Conservation (phyloP, 1,140 invertebrate genomes). For the Lepidurus apus region DNA sequence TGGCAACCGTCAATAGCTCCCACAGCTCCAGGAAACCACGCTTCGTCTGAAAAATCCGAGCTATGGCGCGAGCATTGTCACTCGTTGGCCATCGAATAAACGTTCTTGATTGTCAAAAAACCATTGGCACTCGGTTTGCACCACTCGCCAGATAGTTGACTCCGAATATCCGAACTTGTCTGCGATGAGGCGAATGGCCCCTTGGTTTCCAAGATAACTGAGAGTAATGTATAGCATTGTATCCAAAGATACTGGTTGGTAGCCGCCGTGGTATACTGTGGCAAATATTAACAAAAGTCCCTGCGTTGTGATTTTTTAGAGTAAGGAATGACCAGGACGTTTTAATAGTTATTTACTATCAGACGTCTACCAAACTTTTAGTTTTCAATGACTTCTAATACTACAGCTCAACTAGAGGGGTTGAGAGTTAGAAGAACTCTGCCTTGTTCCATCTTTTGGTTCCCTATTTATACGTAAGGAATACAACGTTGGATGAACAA, state of each 20-base stretch:
- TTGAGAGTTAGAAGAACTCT: too few species aligned
- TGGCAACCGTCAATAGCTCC: slow-evolving; percentile 30
- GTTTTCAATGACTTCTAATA: too few species aligned
- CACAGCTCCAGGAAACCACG: slow-evolving; percentile 25
- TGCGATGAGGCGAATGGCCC: neutral
- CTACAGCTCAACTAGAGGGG: too few species aligned
- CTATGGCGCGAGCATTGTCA: neutral
- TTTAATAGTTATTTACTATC: too few species aligned
- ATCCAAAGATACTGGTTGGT: neutral
- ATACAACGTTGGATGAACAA: too few species aligned
- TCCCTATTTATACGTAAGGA: too few species aligned
- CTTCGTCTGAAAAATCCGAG: neutral
- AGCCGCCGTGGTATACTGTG: neutral
- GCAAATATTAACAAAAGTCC: too few species aligned
- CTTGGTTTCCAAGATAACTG: slow-evolving; percentile 22
- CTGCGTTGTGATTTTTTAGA: too few species aligned
- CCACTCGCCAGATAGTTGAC: neutral
- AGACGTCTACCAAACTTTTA: too few species aligned
- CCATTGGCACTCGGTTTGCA: neutral
- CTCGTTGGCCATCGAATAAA: slow-evolving; percentile 24
- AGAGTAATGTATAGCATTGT: neutral
- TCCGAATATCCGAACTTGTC: slow-evolving; percentile 19
- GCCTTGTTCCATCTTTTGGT: too few species aligned
- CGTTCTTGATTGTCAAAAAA: neutral
- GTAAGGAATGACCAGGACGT: too few species aligned